Conservation (phyloP, 2,888 invertebrate species). For the Polyommatus iphigenia region DNA sequence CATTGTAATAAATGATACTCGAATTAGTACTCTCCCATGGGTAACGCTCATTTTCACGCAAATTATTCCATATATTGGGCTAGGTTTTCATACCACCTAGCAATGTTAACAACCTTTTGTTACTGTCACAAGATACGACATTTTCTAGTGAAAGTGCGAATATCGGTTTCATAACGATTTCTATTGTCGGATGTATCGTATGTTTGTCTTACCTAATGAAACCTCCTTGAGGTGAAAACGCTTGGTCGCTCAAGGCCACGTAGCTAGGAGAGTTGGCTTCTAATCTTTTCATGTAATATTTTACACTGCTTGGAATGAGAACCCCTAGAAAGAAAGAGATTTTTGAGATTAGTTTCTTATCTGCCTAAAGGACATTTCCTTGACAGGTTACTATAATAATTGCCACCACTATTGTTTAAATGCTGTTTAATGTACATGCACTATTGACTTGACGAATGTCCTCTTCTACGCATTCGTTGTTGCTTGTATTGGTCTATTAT, state of each 20-base stretch:
- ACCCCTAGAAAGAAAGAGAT: slow-evolving; percentile 49
- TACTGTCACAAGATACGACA: neutral
- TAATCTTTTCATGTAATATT: slow-evolving; percentile 67
- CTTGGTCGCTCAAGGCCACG: slow-evolving; percentile 64
- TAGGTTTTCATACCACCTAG: neutral
- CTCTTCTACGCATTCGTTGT: neutral
- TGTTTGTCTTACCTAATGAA: slow-evolving; percentile 61
- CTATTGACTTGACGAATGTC: neutral
- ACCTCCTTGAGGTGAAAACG: slow-evolving; percentile 69
- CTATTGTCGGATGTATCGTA: neutral
- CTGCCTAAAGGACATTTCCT: neutral
- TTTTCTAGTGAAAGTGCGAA: slow-evolving; percentile 7
- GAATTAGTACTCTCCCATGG: neutral
- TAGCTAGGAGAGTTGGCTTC: slow-evolving; percentile 51
- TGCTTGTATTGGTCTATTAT: neutral
- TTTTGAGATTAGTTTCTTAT: neutral
- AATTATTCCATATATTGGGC: neutral
- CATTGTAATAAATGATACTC: no score
- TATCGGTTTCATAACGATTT: slow-evolving; percentile 26
- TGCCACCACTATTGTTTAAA: no score
- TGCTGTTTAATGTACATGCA: no score
- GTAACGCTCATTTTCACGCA: neutral
- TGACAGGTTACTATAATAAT: neutral
- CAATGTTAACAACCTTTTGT: neutral
- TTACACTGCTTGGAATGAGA: slow-evolving; percentile 69